These are phyloP conservation scores for Sisor rabdophorus DNA, from an alignment of 2,113 vertebrate species.

Conservation along the genomic window DNA sequence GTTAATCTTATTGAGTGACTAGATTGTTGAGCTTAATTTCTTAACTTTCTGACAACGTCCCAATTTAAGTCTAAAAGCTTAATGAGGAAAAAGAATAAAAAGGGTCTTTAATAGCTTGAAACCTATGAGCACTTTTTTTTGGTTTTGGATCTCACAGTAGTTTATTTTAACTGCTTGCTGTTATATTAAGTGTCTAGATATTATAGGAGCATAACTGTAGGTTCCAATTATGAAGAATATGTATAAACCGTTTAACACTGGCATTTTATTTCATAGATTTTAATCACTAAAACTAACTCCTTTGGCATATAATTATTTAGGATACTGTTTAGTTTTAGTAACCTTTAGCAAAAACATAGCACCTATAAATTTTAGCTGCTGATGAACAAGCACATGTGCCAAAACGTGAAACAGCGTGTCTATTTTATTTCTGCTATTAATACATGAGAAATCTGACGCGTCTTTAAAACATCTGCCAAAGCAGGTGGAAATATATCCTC, in stretches of 20 bases:
- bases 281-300: too few relatives aligned
- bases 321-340: too few relatives aligned
- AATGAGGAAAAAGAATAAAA: constrained; percentile 20
- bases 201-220: background rate
- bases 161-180: background rate
- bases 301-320: too few relatives aligned
- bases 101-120: constrained; percentile 13
- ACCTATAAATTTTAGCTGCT: too few relatives aligned
- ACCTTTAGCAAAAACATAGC: too few relatives aligned
- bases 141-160: background rate
- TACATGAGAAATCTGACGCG: too few relatives aligned
- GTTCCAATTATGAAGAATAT: background rate
- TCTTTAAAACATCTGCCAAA: too few relatives aligned
- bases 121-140: background rate
- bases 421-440: too few relatives aligned
- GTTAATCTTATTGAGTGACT: constrained; percentile 33
- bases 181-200: background rate
- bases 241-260: background rate
- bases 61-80: constrained; percentile 34
- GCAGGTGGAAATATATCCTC: too few relatives aligned
- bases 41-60: constrained; percentile 36
- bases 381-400: too few relatives aligned
- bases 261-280: too few relatives aligned
- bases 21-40: constrained; percentile 19
- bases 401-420: too few relatives aligned